Percentiles rank a stretch among this genome's conserved stretches.
Conservation (phyloP, 2,797 vertebrate species). For the Choloepus didactylus region DNA sequence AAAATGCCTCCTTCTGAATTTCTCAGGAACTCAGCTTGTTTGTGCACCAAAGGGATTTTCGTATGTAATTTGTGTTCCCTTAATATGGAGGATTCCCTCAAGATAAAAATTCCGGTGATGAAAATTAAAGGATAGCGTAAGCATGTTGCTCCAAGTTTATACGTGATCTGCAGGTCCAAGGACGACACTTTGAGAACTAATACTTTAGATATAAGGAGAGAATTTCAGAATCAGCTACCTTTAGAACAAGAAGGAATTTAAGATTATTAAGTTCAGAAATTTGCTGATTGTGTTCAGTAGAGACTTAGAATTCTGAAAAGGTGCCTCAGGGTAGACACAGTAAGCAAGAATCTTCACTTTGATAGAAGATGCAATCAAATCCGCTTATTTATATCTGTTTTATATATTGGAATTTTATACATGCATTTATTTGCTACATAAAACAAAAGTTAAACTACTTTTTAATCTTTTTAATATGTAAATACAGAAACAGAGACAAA, state of each 20-base stretch:
- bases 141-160: background rate
- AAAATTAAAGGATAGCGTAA: background rate
- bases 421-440: background rate
- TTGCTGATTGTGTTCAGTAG: background rate
- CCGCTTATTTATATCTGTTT: background rate
- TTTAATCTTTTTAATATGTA: background rate
- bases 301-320: background rate
- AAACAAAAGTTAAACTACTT: background rate
- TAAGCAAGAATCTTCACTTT: background rate
- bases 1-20: slow-evolving; percentile 42
- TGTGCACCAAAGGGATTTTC: background rate
- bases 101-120: background rate
- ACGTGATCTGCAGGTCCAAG: too few species aligned
- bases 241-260: background rate
- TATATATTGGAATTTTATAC: background rate
- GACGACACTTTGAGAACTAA: background rate
- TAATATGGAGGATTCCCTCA: background rate
- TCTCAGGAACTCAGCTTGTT: background rate
- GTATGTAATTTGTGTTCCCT: background rate
- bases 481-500: background rate
- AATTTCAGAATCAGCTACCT: background rate
- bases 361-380: background rate
- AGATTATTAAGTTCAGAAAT: background rate
- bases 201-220: background rate
- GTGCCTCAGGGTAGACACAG: too few species aligned